Conservation (phyloP, 2,888 invertebrate genomes). For the Leptopilina syphax region DNA sequence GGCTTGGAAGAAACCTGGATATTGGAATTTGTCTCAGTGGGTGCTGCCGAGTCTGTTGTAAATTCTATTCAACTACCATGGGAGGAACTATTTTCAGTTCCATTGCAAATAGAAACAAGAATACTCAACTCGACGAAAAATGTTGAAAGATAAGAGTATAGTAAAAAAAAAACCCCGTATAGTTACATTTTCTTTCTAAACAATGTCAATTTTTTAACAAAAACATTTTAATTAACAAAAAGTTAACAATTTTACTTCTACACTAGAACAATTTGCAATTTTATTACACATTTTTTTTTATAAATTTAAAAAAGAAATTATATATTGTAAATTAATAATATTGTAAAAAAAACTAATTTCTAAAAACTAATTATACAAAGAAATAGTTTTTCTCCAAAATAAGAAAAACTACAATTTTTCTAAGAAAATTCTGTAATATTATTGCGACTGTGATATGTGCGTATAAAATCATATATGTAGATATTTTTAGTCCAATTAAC, state of each 20-base stretch:
- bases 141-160: conserved; percentile 37
- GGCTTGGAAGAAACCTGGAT: conserved; percentile 78
- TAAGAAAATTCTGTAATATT: conserved; percentile 33
- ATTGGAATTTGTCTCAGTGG: conserved; percentile 76
- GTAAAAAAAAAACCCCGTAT: background rate
- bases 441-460: conserved; percentile 39
- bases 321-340: background rate
- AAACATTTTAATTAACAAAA: background rate
- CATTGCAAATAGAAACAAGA: conserved; percentile 73
- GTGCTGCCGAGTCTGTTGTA: conserved; percentile 77
- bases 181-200: background rate
- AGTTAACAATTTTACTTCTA: background rate
- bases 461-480: conserved; percentile 16
- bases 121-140: conserved; percentile 47
- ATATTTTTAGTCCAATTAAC: conserved; percentile 21
- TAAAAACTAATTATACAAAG: background rate
- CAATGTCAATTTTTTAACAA: conserved; percentile 12
- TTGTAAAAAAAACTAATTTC: background rate
- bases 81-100: conserved; percentile 79
- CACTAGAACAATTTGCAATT: background rate
- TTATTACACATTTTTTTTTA: conserved; percentile 5
- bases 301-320: background rate
- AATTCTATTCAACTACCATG: conserved; percentile 78
- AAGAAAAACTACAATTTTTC: conserved; percentile 5
- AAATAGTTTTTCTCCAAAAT: background rate